Percentiles rank a stretch among this genome's conserved stretches.
phyloP scores from a whole-genome alignment of 2,888 invertebrate species.

The Disparrhopalites patrizii region DNA sequence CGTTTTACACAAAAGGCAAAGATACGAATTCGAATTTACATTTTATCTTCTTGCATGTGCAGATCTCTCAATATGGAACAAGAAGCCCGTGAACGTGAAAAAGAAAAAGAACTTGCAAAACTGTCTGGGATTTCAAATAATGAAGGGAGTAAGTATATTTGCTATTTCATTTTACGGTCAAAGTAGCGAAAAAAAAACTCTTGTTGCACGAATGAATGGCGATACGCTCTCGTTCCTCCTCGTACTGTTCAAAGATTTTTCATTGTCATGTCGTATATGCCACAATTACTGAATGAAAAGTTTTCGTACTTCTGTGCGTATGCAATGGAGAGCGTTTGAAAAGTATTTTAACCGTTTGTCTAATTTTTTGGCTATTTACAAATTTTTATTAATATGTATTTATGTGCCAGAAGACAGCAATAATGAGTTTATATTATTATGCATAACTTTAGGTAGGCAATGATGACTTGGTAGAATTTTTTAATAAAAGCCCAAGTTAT shows the following conservation, averaged over 20 bases:
- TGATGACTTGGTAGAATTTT: too few species aligned
- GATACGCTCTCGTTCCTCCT: conserved; percentile 27
- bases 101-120: conserved; percentile 69
- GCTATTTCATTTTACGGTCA: not conserved
- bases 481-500: too few species aligned
- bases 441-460: too few species aligned
- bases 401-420: too few species aligned
- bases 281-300: not conserved
- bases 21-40: conserved; percentile 1
- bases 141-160: conserved; percentile 55
- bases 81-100: conserved; percentile 77
- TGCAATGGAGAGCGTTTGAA: conserved; percentile 6
- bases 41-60: conserved; percentile 38
- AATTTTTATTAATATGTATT: too few species aligned
- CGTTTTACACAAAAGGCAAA: conserved; percentile 3
- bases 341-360: too few species aligned
- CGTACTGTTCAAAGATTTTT: not conserved
- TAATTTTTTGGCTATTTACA: too few species aligned
- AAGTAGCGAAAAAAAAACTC: not conserved
- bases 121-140: conserved; percentile 58
- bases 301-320: not conserved
- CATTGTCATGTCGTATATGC: not conserved
- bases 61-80: conserved; percentile 94
- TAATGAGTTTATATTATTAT: too few species aligned
- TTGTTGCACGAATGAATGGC: conserved; percentile 3